Conservation (phyloP, 2,113 vertebrate species). For the Macquaria ambigua region DNA sequence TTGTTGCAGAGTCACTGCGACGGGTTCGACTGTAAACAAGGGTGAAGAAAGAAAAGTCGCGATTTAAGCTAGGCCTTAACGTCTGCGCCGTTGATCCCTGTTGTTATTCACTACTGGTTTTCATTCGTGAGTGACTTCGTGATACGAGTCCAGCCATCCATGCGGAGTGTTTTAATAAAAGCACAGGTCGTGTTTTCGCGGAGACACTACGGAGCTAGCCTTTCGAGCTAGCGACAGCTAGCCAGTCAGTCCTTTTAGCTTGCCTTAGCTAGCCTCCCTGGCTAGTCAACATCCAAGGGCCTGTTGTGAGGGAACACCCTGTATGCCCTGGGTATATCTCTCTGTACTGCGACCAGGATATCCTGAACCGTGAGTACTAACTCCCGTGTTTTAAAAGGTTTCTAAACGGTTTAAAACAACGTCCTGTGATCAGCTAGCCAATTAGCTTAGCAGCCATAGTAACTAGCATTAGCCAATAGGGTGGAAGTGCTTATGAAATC, state of each 20-base stretch:
- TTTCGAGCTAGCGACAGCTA: conserved; percentile 26
- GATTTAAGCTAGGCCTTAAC: not conserved
- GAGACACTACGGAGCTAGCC: conserved; percentile 13
- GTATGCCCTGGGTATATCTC: conserved; percentile 46
- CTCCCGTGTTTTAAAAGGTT: fast-evolving
- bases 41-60: conserved; percentile 43
- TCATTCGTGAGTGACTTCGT: not conserved
- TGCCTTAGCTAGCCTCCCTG: conserved; percentile 44
- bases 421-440: not conserved
- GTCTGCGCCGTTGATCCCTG: too few species aligned
- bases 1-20: conserved; percentile 86
- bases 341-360: conserved; percentile 55
- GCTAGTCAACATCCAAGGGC: conserved; percentile 18
- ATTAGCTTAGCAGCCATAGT: conserved; percentile 37
- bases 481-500: conserved; percentile 22
- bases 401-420: not conserved
- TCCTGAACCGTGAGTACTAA: conserved; percentile 77
- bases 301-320: conserved; percentile 23
- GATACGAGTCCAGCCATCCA: fast-evolving
- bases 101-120: too few species aligned
- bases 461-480: conserved; percentile 28
- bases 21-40: conserved; percentile 83
- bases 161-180: not conserved
- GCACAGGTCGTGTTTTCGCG: conserved; percentile 4
- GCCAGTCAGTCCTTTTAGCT: conserved; percentile 26